Base-by-base conservation (phyloP, 2,113 vertebrate genomes). In the Manacus vitellinus region DNA sequence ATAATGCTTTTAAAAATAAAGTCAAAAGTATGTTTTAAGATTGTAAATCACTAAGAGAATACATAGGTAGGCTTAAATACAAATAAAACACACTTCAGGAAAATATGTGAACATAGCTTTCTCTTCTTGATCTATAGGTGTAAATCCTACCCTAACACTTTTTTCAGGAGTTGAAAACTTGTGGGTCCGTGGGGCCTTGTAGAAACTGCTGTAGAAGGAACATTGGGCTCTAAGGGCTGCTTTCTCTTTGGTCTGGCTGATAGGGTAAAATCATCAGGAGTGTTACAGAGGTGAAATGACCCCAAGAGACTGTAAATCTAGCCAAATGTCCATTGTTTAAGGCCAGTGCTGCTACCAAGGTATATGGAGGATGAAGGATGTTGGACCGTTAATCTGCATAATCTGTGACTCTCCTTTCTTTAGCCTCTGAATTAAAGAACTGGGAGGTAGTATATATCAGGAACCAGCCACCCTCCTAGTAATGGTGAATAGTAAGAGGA, bases 91-190 rank as follows among this genome's bases (percentile, higher is more conserved):
- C 52, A 37, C 33, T 80, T 74, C 51, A 77, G 91, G 72, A 77
- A 93, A 94, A 95, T 84, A 92, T n/a, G 33, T 88, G 83, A 95
- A 89, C 73, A 35, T 88, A 89, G 81, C 72, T 95, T 86, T 41
- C 44, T 80, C 51, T 79, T 90, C 76, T 88, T 94, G 79, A 91
- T 96, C 90, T 77, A 25, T 65, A 88, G 85, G 92, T 95, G 95
- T 93, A 97, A 97, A 95, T 96, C 90, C 88, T 95, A 46, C 44
- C 31, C 68, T 76, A 77, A 5, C 39, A 41, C 61, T 63, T 94
- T 92, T 77, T 80, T 85, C 67, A 31, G 55, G 31, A 71, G 28
- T 55, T 93, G 76, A 56, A 86, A 92, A 92, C 83, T 96, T 96
- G 86, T 89, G 65, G 31, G 90, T 90, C 94, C 90, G 56, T 68